Evolutionary conservation across 2,888 invertebrate genomes (phyloP), one percentile per base, ranked within the genome.

Genomic region (Dioctria rufipes): DNA sequence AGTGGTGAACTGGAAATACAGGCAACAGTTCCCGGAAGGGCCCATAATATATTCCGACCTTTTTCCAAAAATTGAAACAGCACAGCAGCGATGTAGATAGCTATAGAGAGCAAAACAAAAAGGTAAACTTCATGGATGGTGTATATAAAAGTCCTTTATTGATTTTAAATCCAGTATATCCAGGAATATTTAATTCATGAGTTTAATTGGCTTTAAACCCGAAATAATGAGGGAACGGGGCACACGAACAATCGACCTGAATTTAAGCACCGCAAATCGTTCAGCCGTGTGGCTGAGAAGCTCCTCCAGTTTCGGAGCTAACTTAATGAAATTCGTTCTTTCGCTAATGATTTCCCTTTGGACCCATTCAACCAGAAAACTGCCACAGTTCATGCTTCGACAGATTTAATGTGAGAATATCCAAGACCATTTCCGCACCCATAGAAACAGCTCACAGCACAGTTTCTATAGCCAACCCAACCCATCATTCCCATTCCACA

Each of bases 301-400:
- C 37, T 43, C 25, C 25, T 25, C n/a, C 67, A 46, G 39, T 43
- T 25, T 43, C 46, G 75, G 60, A 73, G 73, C 58, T 71, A 51
- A 60, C 75, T 75, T 75, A 75, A 75, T 75, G 75, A 75, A 75
- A 60, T 75, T 75, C 75, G 61, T 75, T 75, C 75, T 75, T 75
- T 75, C 75, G 46, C 75, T 75, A 75, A 75, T 75, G 75, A 75
- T 75, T 75, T 75, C 75, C 75, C 75, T 75, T 75, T 60, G 46
- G 75, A 75, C 75, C 60, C 37, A 75, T 75, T 75, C 75, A 75
- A 43, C 75, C 61, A 46, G 61, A 75, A 75, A 75, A 75, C 75
- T 60, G 46, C 75, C 75, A 61, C 60, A 61, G 75, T 61, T 75
- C 75, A 75, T 75, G 75, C 75, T 75, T 75, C 75, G 61, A 61